These are phyloP conservation scores for Solenopsis fugax DNA, from an alignment of 1,140 invertebrate species.

Conservation along the genomic window DNA sequence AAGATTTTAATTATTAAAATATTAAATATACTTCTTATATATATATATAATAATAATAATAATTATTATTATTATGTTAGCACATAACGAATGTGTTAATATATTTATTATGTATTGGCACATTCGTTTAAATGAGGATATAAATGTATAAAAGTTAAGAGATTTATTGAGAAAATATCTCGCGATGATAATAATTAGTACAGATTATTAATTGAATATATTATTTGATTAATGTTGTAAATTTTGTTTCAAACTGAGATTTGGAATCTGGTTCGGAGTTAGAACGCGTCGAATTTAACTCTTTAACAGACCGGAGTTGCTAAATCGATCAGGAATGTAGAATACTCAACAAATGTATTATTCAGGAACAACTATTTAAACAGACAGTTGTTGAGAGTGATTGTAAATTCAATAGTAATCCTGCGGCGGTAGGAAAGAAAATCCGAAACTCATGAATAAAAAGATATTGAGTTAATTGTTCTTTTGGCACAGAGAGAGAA, in stretches of 20 bases:
- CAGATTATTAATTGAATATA: not conserved
- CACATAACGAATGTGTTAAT: no score
- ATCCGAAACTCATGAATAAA: not conserved
- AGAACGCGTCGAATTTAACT: not conserved
- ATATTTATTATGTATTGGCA: no score
- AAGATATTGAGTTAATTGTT: not conserved
- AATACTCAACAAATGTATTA: slow-evolving; percentile 16
- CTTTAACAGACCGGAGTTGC: slow-evolving; percentile 7
- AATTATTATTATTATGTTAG: no score
- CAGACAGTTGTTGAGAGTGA: not conserved
- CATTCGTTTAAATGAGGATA: not conserved
- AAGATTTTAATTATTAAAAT: slow-evolving; percentile 17
- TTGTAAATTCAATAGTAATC: slow-evolving; percentile 3
- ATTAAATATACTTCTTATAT: no score
- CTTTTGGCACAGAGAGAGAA: no score
- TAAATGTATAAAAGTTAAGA: not conserved
- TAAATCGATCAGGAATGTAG: not conserved
- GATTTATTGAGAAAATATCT: not conserved
- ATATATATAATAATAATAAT: no score
- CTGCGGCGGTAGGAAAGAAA: not conserved
- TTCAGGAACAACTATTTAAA: not conserved
- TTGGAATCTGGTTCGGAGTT: not conserved
- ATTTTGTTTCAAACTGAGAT: slow-evolving; percentile 3
- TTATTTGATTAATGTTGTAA: not conserved
- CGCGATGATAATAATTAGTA: not conserved